phyloP scores from a whole-genome alignment of 23 tunicate species.

The Halocynthia roretzi region DNA sequence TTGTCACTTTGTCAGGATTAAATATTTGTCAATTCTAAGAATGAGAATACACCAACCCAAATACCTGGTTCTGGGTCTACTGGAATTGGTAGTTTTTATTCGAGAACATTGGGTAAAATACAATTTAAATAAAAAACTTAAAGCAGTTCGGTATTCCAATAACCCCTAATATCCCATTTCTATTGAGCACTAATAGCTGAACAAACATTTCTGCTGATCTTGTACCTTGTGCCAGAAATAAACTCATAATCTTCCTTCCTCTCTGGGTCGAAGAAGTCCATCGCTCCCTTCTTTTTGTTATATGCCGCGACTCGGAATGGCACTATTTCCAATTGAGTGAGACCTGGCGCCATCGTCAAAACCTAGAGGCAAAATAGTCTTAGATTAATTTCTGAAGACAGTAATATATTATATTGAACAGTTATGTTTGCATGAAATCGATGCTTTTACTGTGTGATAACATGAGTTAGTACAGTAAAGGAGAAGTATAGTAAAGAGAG shows the following conservation, averaged over 20 bases:
- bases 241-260: slow-evolving; percentile 89
- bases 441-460: too few relatives aligned
- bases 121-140: too few relatives aligned
- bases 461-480: background rate
- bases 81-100: background rate
- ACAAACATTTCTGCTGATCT: background rate
- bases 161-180: too few relatives aligned
- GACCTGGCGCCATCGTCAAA: slow-evolving; percentile 98
- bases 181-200: too few relatives aligned
- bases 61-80: slow-evolving; percentile 1
- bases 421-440: too few relatives aligned
- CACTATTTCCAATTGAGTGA: slow-evolving; percentile 81
- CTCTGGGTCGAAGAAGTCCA: slow-evolving; percentile 97
- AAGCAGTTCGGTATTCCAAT: too few relatives aligned
- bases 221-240: slow-evolving; percentile 94
- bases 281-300: slow-evolving; percentile 68
- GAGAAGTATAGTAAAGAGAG: background rate
- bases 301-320: slow-evolving; percentile 99
- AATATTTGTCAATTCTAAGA: background rate
- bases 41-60: background rate
- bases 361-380: slow-evolving; percentile 32
- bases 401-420: background rate
- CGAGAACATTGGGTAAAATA: background rate
- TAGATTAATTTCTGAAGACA: background rate
- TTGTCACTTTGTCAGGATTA: background rate